Conservation (phyloP, 2,797 vertebrate species). For the Zalophus californianus region DNA sequence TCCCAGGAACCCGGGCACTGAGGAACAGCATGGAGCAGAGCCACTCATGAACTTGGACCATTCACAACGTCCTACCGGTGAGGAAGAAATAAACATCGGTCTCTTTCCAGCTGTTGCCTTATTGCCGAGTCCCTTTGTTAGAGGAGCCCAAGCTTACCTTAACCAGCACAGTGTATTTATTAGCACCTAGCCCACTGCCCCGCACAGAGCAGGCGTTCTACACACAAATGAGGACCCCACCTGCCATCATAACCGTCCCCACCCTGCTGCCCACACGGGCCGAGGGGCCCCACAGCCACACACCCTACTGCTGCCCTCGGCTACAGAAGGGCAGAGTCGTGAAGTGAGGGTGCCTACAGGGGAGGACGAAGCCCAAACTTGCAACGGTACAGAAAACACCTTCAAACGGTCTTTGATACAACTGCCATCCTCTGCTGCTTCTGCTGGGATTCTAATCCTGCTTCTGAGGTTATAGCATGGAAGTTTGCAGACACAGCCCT, state of each 20-base stretch:
- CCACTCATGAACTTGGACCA: not conserved
- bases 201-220: not conserved
- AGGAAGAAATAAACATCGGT: not conserved
- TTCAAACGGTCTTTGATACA: not conserved
- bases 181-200: not conserved
- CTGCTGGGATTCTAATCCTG: not conserved
- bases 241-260: accelerated
- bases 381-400: not conserved
- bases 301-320: not conserved
- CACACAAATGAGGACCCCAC: not conserved
- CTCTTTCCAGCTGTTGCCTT: not conserved
- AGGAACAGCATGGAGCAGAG: not conserved
- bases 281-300: not conserved
- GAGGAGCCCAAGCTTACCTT: not conserved
- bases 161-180: not conserved
- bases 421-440: not conserved
- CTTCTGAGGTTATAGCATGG: not conserved
- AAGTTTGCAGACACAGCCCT: not conserved
- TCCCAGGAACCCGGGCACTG: not conserved
- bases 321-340: not conserved
- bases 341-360: not conserved
- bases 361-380: not conserved
- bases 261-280: not conserved
- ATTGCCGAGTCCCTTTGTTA: not conserved
- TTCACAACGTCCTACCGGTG: not conserved